Evolutionary conservation across 2,797 vertebrate species (phyloP).

Genomic region (Rhynchonycteris naso): DNA sequence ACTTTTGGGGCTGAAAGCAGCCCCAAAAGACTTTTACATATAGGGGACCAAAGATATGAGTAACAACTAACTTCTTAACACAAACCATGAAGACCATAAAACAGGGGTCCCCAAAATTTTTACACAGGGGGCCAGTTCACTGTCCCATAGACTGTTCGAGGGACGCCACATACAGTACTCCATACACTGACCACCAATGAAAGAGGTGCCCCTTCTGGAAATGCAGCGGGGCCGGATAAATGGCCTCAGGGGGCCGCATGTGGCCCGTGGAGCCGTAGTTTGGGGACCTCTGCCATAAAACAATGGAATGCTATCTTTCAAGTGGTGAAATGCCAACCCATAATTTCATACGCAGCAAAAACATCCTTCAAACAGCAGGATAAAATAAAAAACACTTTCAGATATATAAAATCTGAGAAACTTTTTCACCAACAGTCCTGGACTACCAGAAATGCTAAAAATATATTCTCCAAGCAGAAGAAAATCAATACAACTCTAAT

Average conservation of each 20-base stretch:
- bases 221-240: too few species aligned
- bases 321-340: neutral
- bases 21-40: neutral
- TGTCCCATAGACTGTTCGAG: too few species aligned
- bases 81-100: neutral
- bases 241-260: too few species aligned
- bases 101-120: too few species aligned
- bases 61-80: neutral
- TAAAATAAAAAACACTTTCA: conserved; percentile 16
- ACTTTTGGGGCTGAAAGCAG: too few species aligned
- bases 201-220: too few species aligned
- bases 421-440: conserved; percentile 1
- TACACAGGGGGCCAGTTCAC: too few species aligned
- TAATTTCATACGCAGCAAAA: conserved; percentile 22
- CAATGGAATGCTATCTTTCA: neutral
- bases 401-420: neutral
- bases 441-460: conserved; percentile 5
- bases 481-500: neutral
- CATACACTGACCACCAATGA: too few species aligned
- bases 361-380: neutral
- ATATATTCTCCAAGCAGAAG: neutral
- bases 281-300: too few species aligned
- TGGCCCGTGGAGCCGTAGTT: too few species aligned
- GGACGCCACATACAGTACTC: too few species aligned
- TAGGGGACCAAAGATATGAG: neutral